These are phyloP conservation scores for Chloropsis hardwickii DNA, from an alignment of 2,113 vertebrate genomes.

Conservation along the genomic window DNA sequence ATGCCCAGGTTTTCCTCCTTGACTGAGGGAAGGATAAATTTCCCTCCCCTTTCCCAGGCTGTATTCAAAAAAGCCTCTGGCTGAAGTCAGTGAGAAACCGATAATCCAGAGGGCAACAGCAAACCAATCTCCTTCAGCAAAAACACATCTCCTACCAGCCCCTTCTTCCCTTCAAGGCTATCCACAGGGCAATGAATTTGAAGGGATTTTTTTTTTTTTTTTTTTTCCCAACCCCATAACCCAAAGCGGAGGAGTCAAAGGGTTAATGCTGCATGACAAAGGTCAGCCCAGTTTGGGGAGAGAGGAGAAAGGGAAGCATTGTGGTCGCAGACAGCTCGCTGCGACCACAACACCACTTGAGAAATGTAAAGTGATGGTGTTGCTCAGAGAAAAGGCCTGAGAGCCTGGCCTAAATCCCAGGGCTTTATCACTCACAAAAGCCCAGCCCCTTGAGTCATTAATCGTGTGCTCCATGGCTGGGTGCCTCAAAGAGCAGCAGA, in stretches of 20 bases:
- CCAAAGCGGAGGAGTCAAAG: constrained; percentile 32
- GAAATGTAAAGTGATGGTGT: constrained; percentile 68
- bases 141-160: neutral
- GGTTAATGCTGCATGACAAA: constrained; percentile 62
- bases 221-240: neutral
- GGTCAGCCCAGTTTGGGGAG: constrained; percentile 32
- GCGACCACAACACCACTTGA: constrained; percentile 2
- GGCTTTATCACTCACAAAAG: constrained; percentile 62
- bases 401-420: constrained; percentile 65
- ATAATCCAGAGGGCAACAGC: neutral
- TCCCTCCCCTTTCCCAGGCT: neutral
- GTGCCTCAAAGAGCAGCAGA: constrained; percentile 65
- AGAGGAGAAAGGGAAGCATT: constrained; percentile 66
- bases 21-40: neutral
- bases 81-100: neutral
- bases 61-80: neutral
- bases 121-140: neutral
- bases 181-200: constrained; percentile 30
- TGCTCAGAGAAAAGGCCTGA: constrained; percentile 40
- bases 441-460: constrained; percentile 55
- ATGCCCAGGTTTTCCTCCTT: neutral
- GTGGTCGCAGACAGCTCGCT: constrained; percentile 54
- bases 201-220: neutral
- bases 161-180: neutral
- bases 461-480: constrained; percentile 63